phyloP scores from a whole-genome alignment of 2,113 vertebrate genomes.

The Dicerorhinus sumatrensis region DNA sequence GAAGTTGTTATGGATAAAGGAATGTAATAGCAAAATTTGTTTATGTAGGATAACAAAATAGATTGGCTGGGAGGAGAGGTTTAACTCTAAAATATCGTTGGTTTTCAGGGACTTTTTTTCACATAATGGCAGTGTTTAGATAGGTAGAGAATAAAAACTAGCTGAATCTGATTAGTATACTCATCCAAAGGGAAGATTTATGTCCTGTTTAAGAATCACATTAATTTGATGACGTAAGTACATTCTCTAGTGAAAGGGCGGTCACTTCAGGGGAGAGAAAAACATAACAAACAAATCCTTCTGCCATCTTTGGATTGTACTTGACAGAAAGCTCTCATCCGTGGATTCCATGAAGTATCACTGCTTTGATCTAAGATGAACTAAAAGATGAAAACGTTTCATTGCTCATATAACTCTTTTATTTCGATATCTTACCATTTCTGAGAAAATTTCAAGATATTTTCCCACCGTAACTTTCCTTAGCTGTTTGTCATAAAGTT shows the following conservation, averaged over 20 bases:
- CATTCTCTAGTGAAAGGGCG: conserved; percentile 60
- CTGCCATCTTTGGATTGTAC: conserved; percentile 8
- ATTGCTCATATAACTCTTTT: not conserved
- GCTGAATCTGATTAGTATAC: conserved; percentile 46
- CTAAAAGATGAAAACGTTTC: not conserved
- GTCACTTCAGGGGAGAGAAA: not conserved
- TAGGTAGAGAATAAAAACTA: conserved; percentile 65
- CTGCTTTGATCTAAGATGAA: not conserved
- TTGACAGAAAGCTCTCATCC: not conserved
- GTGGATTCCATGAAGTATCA: not conserved
- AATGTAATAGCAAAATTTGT: conserved; percentile 53
- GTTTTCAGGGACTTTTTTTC: conserved; percentile 35
- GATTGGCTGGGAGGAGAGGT: not conserved
- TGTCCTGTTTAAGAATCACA: conserved; percentile 47
- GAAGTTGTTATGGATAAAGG: conserved; percentile 31
- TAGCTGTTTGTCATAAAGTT: not conserved
- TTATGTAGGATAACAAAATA: conserved; percentile 51
- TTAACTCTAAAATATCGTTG: conserved; percentile 15
- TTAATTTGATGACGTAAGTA: conserved; percentile 57
- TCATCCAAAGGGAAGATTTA: conserved; percentile 67
- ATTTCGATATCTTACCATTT: not conserved
- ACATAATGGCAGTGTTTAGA: conserved; percentile 51
- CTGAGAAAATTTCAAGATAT: not conserved
- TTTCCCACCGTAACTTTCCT: not conserved
- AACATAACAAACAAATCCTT: not conserved